Base-by-base conservation (phyloP, 35 echinoderm and acorn worm genomes). In the Amphiura filiformis region DNA sequence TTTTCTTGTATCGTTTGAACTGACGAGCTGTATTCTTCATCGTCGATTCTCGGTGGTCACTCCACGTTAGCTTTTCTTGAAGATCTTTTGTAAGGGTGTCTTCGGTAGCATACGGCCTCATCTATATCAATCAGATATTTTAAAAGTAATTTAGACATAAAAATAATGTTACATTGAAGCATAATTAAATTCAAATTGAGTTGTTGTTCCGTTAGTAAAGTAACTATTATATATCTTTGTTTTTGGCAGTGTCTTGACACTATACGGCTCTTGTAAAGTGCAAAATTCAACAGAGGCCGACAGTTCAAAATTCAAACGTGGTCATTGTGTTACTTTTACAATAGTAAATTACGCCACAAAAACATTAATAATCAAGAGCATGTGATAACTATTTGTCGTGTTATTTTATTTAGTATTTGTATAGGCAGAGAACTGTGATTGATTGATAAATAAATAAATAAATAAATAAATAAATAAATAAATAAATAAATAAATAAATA, bases 51-150 rank as follows among this genome's bases (percentile, higher is more conserved):
- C 91, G 86, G 34, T 93, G 86, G 32, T 88, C 81, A 35, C 79
- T 82, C 93, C 93, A 94, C 22, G 82, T 89, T n/a, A 94, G 41
- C 26, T 94, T 94, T 82, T 94, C 93, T 76, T 90, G 33, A 23
- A 94, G 83, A 35, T 94, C 93, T 57, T 85, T 57, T 0, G 78
- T 84, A 13, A 90, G 65, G 1, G 87, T 94, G 1, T 94, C 88
- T n/a, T 94, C 93, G 28, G 77, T 84, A 56, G 93, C 88, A 64
- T 94, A 94, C 22, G 93, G 93, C 7, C 93, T 84, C 38, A 94
- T 57, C 93, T 94, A 36, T 42, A 57, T 17, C 23, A 35, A 36
- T 18, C 76, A 80, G 33, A 33, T 7, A 80, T 14, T 0, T 31
- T 34, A 3, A 13, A 18, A 34, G 33, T 13, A 36, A 3, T 35